phyloP scores from a whole-genome alignment of 2,113 vertebrate species.

The Cebus imitator region DNA sequence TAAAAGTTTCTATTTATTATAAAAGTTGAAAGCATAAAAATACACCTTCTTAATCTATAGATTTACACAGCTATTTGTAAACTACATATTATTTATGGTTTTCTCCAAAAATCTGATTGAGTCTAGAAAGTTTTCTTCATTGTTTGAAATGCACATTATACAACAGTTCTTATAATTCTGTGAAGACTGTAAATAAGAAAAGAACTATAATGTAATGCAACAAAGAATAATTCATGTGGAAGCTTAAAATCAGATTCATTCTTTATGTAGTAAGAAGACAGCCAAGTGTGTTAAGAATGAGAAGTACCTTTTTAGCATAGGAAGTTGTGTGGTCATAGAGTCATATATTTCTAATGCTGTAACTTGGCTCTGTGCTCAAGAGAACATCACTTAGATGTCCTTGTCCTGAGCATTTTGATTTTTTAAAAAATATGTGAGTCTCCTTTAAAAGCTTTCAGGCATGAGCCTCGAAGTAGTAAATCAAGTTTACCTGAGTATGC shows the following conservation, averaged over 20 bases:
- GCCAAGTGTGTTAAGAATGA: background rate
- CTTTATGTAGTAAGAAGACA: background rate
- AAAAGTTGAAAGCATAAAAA: background rate
- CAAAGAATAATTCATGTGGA: slow-evolving; percentile 2
- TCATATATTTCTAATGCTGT: slow-evolving; percentile 61
- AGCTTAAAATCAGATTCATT: background rate
- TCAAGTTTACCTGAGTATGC: slow-evolving; percentile 65
- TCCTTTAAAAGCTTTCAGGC: slow-evolving; percentile 69
- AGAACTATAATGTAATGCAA: background rate
- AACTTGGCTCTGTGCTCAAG: slow-evolving; percentile 45
- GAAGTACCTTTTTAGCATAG: background rate
- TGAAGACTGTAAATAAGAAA: background rate
- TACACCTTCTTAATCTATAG: background rate
- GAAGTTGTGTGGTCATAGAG: background rate
- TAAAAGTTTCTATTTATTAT: background rate
- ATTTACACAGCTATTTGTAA: background rate
- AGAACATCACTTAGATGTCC: slow-evolving; percentile 28
- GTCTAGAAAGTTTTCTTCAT: background rate
- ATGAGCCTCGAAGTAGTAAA: slow-evolving; percentile 48
- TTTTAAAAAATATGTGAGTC: slow-evolving; percentile 56
- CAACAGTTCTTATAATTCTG: background rate
- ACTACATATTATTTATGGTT: background rate
- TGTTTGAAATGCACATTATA: background rate
- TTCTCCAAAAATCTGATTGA: background rate
- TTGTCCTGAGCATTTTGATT: slow-evolving; percentile 39